Evolutionary conservation across 1,140 invertebrate genomes (phyloP), one percentile per base, ranked within the genome.

Genomic region (Drosophila pandora): DNA sequence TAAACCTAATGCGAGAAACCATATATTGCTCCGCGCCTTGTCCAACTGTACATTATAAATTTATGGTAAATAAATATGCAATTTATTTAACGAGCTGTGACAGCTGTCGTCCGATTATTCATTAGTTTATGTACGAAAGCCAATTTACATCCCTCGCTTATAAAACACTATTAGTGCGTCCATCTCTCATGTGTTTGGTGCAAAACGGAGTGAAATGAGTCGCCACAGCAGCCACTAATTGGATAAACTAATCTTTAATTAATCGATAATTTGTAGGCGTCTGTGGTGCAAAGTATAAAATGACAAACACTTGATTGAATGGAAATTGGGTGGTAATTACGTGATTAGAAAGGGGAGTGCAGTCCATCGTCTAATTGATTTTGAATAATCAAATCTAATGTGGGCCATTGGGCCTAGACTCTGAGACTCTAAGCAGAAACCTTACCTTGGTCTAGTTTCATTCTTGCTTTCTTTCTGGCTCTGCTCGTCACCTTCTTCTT

Each of bases 81-180:
- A 78, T 69, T 81, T 73, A 81, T 87, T 77, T 87, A 80, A 77
- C 58, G 49, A 80, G 39, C 48, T 50, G 47, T 17, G 61, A 53
- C 79, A 75, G 39, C 56, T 65, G 53, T 49, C 60, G 41, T 2
- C 39, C 17, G 8, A 47, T 65, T 65, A 52, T 64, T 67, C 22
- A 67, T 67, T 52, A 53, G 53, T 61, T 41, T 6, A 30, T 50
- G 45, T 39, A 23, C 7, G 23, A 59, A 50, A 37, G 45, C 48
- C 8, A 60, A 53, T 34, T 50, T 50, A 30, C 17, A 30, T 3
- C 17, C 10, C 55, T 10, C 37, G 10, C 55, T 13, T 2, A 21
- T 22, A 17, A 17, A 17, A 17, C 17, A 17, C 45, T 30, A 13
- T 48, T 32, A 48, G 12, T 10, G 10, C 34, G 13, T 28, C 23